These are phyloP conservation scores for Erebia ligea DNA, from an alignment of 2,888 invertebrate species.

Conservation along the genomic window DNA sequence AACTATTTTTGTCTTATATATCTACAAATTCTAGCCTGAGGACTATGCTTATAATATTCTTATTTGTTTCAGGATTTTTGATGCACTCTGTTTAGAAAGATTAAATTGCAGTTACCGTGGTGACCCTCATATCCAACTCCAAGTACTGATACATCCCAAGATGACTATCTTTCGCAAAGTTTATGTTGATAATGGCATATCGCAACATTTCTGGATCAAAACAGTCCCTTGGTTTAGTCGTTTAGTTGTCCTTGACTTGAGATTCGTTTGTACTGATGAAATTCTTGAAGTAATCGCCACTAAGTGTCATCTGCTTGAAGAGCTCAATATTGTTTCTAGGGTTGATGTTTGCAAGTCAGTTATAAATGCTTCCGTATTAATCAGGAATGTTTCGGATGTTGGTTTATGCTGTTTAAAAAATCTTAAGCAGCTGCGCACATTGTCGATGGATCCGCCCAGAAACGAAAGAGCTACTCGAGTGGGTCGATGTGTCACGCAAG, in stretches of 20 bases:
- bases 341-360: constrained; percentile 75
- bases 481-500: constrained; percentile 74
- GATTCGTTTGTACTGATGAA: constrained; percentile 79
- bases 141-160: constrained; percentile 71
- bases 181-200: constrained; percentile 72
- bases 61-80: constrained; percentile 74
- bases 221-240: constrained; percentile 64
- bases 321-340: constrained; percentile 76
- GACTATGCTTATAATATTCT: constrained; percentile 3
- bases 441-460: constrained; percentile 77
- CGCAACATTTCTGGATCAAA: constrained; percentile 70
- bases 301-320: constrained; percentile 69
- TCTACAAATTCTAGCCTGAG: background rate
- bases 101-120: constrained; percentile 69
- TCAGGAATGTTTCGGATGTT: constrained; percentile 75
- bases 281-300: constrained; percentile 70
- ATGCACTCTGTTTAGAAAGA: constrained; percentile 78
- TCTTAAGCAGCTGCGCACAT: constrained; percentile 66
- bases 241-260: constrained; percentile 73
- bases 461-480: constrained; percentile 71
- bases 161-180: constrained; percentile 76
- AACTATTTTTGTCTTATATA: background rate
- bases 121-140: constrained; percentile 73
- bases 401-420: constrained; percentile 68
- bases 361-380: constrained; percentile 75